Evolutionary conservation across 2,113 vertebrate species (phyloP).

Genomic region (Clarias macrocephalus): DNA sequence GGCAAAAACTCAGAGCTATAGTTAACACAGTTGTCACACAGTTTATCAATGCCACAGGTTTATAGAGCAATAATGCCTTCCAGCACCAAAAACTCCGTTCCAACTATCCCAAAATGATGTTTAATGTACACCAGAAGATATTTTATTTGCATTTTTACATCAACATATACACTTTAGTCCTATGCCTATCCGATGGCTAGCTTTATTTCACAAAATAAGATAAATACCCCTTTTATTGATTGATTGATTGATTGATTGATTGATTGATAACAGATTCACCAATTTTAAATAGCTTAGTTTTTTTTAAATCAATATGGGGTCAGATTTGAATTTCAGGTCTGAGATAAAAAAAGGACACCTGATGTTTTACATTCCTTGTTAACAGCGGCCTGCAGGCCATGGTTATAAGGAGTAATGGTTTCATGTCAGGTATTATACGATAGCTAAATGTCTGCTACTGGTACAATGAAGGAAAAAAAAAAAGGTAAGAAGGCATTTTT

Average conservation of each 20-base stretch:
- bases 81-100: background rate
- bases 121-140: background rate
- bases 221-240: background rate
- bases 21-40: slow-evolving; percentile 18
- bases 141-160: background rate
- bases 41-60: slow-evolving; percentile 21
- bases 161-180: background rate
- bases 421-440: background rate
- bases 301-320: background rate
- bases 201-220: background rate
- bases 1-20: slow-evolving; percentile 16
- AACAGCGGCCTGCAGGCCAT: background rate
- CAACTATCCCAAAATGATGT: background rate
- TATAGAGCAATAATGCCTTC: slow-evolving; percentile 20
- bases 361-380: background rate
- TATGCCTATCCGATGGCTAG: background rate
- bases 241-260: no score
- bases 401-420: background rate
- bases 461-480: background rate
- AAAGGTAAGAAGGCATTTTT: background rate
- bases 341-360: background rate
- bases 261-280: background rate
- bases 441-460: background rate
- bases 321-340: background rate
- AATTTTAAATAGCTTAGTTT: no score